Percentiles rank a stretch among this genome's conserved stretches.
phyloP scores from a whole-genome alignment of 2,113 vertebrate genomes.

The Brienomyrus longianalis region DNA sequence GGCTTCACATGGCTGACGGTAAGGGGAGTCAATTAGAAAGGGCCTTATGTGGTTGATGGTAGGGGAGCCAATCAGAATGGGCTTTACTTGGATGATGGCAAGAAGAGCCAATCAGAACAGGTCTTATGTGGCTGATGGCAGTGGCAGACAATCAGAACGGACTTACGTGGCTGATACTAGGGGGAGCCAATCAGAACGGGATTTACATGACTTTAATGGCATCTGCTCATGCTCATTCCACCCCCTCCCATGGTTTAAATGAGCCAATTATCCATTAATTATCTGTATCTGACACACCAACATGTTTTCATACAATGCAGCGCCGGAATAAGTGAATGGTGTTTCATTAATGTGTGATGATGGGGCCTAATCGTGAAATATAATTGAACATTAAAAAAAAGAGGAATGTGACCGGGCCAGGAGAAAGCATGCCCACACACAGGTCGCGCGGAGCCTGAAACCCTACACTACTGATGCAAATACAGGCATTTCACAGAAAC shows the following conservation, averaged over 20 bases:
- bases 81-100: no score
- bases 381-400: neutral
- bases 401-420: neutral
- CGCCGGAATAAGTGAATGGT: neutral
- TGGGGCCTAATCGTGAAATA: neutral
- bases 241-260: neutral
- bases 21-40: neutral
- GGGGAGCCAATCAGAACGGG: neutral
- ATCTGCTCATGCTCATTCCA: neutral
- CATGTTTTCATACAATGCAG: neutral
- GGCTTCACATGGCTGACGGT: neutral
- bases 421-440: neutral
- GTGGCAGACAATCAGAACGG: neutral
- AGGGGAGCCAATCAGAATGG: neutral
- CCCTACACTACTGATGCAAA: neutral
- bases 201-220: neutral
- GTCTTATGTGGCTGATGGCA: no score
- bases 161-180: neutral
- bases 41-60: neutral
- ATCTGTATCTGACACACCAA: neutral
- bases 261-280: neutral
- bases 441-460: neutral
- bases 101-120: no score
- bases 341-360: neutral
- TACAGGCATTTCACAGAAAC: neutral